Evolutionary conservation across 2,113 vertebrate species (phyloP).

Genomic region (Vulpes vulpes): DNA sequence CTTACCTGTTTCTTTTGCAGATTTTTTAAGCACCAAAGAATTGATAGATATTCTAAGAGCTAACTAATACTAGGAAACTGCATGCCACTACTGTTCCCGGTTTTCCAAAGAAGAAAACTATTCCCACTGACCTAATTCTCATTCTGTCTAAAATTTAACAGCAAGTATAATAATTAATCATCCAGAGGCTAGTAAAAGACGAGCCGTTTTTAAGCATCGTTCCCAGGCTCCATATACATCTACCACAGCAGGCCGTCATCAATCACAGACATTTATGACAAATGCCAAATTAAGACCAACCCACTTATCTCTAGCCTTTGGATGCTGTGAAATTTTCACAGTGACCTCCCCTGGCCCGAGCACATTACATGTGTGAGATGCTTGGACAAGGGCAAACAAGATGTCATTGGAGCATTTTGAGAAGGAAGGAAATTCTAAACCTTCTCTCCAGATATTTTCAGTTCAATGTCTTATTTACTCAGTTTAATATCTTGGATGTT

Average conservation of each 20-base stretch:
- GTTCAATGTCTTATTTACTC: neutral
- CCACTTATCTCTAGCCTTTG: neutral
- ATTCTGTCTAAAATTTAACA: slow-evolving; percentile 58
- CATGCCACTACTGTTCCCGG: neutral
- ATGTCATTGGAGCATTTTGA: neutral
- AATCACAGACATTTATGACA: slow-evolving; percentile 26
- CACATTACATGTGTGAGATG: neutral
- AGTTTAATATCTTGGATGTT: neutral
- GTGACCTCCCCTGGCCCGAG: neutral
- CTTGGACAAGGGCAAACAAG: neutral
- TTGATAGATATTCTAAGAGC: neutral
- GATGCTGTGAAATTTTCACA: slow-evolving; percentile 42
- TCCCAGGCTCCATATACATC: neutral
- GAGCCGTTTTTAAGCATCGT: neutral
- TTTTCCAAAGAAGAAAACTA: neutral
- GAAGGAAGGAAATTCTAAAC: neutral
- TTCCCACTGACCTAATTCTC: slow-evolving; percentile 41
- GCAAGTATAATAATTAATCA: slow-evolving; percentile 42
- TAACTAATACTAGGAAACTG: slow-evolving; percentile 34
- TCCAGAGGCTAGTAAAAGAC: slow-evolving; percentile 46
- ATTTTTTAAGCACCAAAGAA: neutral
- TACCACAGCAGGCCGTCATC: neutral
- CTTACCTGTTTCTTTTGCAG: neutral
- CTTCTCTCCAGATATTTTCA: neutral
- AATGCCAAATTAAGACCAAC: neutral